Evolutionary conservation across 2,888 invertebrate species (phyloP).

Genomic region (Andricus curvator): DNA sequence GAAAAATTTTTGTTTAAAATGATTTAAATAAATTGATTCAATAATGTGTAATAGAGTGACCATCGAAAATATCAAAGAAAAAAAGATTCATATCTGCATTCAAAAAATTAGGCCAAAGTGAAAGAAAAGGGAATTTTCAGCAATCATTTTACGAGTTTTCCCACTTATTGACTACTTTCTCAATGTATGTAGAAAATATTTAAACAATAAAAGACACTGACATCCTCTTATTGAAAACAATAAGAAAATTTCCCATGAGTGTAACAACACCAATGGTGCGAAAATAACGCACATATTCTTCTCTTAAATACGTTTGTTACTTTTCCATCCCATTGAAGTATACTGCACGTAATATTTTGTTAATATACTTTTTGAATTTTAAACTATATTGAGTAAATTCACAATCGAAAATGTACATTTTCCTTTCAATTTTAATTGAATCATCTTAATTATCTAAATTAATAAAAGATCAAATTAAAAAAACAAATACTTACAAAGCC

Average conservation of each 20-base stretch:
- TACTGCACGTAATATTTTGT: not conserved
- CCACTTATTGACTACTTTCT: not conserved
- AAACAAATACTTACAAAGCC: slow-evolving; percentile 72
- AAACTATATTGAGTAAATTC: not conserved
- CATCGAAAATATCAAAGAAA: too few relatives aligned
- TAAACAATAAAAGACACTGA: not conserved
- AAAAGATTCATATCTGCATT: too few relatives aligned
- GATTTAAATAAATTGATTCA: not conserved
- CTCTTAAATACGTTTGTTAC: not conserved
- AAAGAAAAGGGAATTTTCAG: not conserved
- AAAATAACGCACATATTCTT: not conserved
- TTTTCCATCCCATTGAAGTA: not conserved
- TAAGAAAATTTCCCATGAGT: not conserved
- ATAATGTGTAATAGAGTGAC: too few relatives aligned
- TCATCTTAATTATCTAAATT: not conserved
- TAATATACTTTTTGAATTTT: not conserved
- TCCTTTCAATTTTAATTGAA: not conserved
- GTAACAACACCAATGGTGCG: not conserved
- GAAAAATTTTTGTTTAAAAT: not conserved
- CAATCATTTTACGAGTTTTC: not conserved
- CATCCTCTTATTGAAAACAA: not conserved
- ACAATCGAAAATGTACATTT: not conserved
- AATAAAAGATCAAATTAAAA: too few relatives aligned
- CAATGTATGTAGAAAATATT: not conserved
- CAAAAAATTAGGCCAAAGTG: too few relatives aligned